These are phyloP conservation scores for Pempheris klunzingeri DNA, from an alignment of 2,797 vertebrate species.

Conservation along the genomic window DNA sequence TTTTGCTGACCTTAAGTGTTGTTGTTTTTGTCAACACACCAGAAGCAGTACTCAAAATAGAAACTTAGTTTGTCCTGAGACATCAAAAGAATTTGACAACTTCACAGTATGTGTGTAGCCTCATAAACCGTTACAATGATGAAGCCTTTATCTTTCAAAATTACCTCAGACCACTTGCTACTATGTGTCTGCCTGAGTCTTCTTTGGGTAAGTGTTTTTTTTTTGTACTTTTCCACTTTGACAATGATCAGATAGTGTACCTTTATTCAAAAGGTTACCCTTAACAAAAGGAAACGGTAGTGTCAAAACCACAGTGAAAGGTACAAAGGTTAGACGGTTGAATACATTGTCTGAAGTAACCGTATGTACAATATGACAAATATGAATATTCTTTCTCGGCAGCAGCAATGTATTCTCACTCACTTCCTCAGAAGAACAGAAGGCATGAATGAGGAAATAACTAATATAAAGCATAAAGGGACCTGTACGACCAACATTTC, in stretches of 20 bases:
- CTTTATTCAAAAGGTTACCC: background rate
- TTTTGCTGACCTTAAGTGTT: conserved; percentile 24
- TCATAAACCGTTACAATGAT: conserved; percentile 13
- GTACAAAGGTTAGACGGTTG: background rate
- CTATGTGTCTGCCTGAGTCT: conserved; percentile 58
- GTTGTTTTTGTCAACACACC: conserved; percentile 47
- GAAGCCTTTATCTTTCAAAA: conserved; percentile 49
- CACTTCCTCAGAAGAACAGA: conserved; percentile 49
- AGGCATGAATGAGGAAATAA: conserved; percentile 48
- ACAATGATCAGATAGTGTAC: conserved; percentile 8
- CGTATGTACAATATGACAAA: no score
- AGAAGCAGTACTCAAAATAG: conserved; percentile 5
- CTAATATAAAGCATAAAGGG: background rate
- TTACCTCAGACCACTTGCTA: conserved; percentile 45
- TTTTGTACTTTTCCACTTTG: background rate
- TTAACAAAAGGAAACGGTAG: conserved; percentile 21
- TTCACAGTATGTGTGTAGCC: conserved; percentile 13
- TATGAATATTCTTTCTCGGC: conserved; percentile 6
- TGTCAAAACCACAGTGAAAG: conserved; percentile 16
- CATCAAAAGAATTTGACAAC: conserved; percentile 13
- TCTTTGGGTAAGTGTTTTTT: conserved; percentile 76
- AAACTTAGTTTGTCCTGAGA: background rate
- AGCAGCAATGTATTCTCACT: background rate
- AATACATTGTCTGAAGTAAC: background rate
- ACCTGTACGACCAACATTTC: background rate